Percentiles rank a stretch among this genome's conserved stretches.
Evolutionary conservation across 1,140 invertebrate genomes (phyloP).

Genomic region (Neodiprion pinetum): DNA sequence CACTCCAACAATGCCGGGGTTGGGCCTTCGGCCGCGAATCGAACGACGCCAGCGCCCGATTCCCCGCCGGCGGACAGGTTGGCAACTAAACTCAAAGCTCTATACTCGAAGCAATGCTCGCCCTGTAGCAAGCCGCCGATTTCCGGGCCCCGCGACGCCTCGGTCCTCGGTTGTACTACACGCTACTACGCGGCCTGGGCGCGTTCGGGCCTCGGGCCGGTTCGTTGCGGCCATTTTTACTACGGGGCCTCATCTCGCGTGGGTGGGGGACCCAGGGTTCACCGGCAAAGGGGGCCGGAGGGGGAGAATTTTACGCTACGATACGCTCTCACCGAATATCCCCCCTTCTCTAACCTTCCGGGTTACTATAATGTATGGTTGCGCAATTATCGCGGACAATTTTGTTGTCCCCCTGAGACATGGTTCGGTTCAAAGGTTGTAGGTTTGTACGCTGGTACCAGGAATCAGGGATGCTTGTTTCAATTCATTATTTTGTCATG

Average conservation of each 20-base stretch:
- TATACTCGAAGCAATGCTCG: neutral
- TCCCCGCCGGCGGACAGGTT: slow-evolving; percentile 43
- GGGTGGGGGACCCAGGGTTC: slow-evolving; percentile 48
- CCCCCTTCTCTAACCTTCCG: neutral
- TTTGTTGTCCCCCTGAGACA: neutral
- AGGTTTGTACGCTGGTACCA: too few species aligned
- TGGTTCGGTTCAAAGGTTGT: neutral
- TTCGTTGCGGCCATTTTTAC: slow-evolving; percentile 51
- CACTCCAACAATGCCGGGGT: slow-evolving; percentile 54
- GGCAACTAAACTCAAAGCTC: slow-evolving; percentile 25
- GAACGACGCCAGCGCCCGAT: slow-evolving; percentile 45
- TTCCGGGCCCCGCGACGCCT: too few species aligned
- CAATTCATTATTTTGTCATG: too few species aligned
- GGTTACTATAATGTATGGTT: slow-evolving; percentile 13
- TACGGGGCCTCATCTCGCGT: slow-evolving; percentile 43
- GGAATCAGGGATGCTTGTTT: too few species aligned
- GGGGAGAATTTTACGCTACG: slow-evolving; percentile 50
- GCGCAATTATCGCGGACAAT: neutral
- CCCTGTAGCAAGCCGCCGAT: too few species aligned
- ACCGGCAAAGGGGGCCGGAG: slow-evolving; percentile 42
- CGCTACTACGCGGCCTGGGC: too few species aligned
- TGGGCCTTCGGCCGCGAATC: slow-evolving; percentile 43
- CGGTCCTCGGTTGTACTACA: too few species aligned
- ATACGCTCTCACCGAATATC: slow-evolving; percentile 36
- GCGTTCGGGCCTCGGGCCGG: too few species aligned